Conservation (phyloP, 2,113 vertebrate species). For the Ictalurus punctatus region DNA sequence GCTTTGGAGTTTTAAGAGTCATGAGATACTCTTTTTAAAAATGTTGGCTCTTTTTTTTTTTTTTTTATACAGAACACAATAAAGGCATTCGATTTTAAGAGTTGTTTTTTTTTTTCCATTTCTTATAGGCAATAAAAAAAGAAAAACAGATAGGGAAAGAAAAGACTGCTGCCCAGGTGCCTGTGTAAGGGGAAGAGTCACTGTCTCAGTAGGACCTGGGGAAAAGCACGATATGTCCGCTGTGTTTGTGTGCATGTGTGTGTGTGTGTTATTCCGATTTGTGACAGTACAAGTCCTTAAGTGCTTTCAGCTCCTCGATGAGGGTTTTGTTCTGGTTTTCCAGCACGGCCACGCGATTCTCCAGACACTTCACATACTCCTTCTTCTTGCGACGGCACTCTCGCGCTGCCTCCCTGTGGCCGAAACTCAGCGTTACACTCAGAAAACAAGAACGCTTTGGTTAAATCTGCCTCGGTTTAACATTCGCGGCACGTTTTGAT, state of each 20-base stretch:
- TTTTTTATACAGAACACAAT: slow-evolving; percentile 17
- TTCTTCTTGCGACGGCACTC: slow-evolving; percentile 99
- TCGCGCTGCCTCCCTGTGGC: slow-evolving; percentile 90
- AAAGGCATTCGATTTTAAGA: slow-evolving; percentile 18
- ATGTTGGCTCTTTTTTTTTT: not conserved
- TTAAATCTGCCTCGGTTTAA: not conserved
- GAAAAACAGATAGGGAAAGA: slow-evolving; percentile 80
- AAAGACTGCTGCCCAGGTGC: slow-evolving; percentile 72
- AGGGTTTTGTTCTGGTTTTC: slow-evolving; percentile 99
- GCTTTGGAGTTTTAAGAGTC: not conserved
- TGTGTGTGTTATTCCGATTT: slow-evolving; percentile 90
- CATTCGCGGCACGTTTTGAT: not conserved
- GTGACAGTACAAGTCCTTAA: slow-evolving; percentile 99
- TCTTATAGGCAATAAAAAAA: slow-evolving; percentile 75
- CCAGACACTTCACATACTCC: slow-evolving; percentile 98
- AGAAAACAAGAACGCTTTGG: not conserved
- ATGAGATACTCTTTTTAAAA: slow-evolving; percentile 11
- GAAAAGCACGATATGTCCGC: slow-evolving; percentile 43
- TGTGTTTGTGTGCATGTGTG: not conserved
- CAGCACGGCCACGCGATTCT: slow-evolving; percentile 97
- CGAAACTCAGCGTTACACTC: slow-evolving; percentile 31
- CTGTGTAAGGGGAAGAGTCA: slow-evolving; percentile 78
- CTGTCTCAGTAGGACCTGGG: slow-evolving; percentile 71
- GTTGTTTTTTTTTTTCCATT: slow-evolving; percentile 15
- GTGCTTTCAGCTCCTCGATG: slow-evolving; percentile 99